Percentiles rank a stretch among this genome's conserved stretches.
phyloP scores from a whole-genome alignment of 2,113 vertebrate species.

The Paramisgurnus dabryanus region DNA sequence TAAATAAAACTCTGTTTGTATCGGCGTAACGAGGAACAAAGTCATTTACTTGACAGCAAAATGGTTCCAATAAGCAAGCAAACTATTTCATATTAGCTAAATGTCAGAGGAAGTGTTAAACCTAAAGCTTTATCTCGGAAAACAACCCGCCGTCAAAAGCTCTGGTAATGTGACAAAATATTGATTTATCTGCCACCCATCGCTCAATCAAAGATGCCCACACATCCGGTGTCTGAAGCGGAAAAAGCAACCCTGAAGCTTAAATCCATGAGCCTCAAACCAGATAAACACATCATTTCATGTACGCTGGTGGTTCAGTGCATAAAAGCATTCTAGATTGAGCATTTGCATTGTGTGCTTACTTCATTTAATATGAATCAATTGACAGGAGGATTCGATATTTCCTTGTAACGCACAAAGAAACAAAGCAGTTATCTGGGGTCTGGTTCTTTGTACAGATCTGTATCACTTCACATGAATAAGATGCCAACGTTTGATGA shows the following conservation, averaged over 20 bases:
- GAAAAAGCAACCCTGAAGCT: background rate
- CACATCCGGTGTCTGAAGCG: slow-evolving; percentile 13
- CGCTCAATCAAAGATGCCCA: slow-evolving; percentile 26
- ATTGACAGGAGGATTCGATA: background rate
- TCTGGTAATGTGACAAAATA: slow-evolving; percentile 22
- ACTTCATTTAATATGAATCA: slow-evolving; percentile 27
- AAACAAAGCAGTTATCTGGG: background rate
- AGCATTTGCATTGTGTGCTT: too few relatives aligned
- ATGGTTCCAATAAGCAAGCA: background rate
- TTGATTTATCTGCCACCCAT: slow-evolving; percentile 35
- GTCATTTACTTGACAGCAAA: background rate
- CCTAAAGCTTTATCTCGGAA: slow-evolving; percentile 5
- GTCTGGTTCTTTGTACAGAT: slow-evolving; percentile 10
- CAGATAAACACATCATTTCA: background rate
- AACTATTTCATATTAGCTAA: slow-evolving; percentile 1
- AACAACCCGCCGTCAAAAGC: slow-evolving; percentile 10
- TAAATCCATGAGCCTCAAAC: background rate
- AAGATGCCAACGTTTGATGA: slow-evolving; percentile 1
- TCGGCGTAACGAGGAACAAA: background rate
- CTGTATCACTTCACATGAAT: slow-evolving; percentile 8
- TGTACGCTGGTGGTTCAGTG: background rate
- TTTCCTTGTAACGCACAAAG: slow-evolving; percentile 1
- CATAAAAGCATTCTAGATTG: background rate
- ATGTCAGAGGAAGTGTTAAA: slow-evolving; percentile 2
- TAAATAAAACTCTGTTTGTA: background rate